A percentile compares a stretch with the other conserved stretches of the same genome.
Evolutionary conservation across 2,113 vertebrate species (phyloP).

Genomic region (Opisthocomus hoazin): DNA sequence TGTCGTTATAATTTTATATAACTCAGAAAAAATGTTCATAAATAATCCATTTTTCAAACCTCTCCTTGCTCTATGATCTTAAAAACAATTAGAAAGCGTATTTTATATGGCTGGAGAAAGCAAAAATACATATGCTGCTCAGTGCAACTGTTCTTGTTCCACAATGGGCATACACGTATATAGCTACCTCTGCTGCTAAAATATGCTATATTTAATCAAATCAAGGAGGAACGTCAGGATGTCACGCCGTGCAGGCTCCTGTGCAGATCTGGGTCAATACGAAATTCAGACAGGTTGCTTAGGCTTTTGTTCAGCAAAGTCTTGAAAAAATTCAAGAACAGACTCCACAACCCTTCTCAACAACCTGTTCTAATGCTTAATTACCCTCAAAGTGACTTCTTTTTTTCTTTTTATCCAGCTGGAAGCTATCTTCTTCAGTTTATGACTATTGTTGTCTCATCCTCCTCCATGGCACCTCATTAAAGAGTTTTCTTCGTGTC

Average conservation of each 20-base stretch:
- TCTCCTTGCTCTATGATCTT: background rate
- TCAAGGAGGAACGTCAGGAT: background rate
- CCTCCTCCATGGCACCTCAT: background rate
- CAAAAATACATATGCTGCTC: rapidly evolving
- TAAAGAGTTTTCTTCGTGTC: background rate
- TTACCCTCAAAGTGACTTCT: background rate
- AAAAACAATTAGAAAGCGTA: background rate
- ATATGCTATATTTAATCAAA: background rate
- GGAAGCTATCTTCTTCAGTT: background rate
- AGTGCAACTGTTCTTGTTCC: background rate
- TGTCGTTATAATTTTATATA: background rate
- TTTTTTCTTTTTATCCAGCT: background rate
- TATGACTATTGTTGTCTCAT: background rate
- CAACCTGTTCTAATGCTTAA: background rate
- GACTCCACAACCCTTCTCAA: background rate
- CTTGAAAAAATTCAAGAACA: background rate
- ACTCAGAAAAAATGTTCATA: background rate
- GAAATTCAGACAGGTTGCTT: background rate
- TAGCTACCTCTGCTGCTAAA: background rate
- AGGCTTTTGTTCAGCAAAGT: background rate
- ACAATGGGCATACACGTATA: background rate
- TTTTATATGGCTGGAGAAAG: background rate
- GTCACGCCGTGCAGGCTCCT: background rate
- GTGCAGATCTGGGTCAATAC: background rate
- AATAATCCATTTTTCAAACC: background rate